Evolutionary conservation across 2,888 invertebrate species (phyloP).

Genomic region (Parasteatoda lunata): DNA sequence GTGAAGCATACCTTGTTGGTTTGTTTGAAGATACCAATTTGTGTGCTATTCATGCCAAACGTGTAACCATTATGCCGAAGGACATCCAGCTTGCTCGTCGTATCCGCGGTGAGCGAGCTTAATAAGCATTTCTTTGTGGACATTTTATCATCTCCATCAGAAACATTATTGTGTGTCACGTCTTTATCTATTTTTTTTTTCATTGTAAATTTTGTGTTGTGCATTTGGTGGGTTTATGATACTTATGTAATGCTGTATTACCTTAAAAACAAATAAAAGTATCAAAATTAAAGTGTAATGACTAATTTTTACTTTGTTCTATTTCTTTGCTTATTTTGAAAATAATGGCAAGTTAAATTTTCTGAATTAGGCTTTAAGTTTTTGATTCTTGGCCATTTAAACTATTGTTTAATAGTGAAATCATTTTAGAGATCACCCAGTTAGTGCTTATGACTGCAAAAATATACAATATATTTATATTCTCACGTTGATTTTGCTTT

Average conservation of each 20-base stretch:
- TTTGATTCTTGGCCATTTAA: too few relatives aligned
- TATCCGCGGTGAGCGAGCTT: constrained; percentile 61
- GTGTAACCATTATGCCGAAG: constrained; percentile 64
- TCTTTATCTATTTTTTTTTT: constrained; percentile 22
- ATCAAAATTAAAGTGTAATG: too few relatives aligned
- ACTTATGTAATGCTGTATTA: neutral
- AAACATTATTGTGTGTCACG: constrained; percentile 23
- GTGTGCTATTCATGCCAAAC: constrained; percentile 62
- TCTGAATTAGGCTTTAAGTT: too few relatives aligned
- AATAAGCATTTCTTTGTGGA: constrained; percentile 26
- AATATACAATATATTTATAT: too few relatives aligned
- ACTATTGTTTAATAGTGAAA: too few relatives aligned
- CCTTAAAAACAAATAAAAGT: too few relatives aligned
- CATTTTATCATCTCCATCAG: constrained; percentile 45
- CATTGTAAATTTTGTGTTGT: constrained; percentile 54
- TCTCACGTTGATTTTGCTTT: too few relatives aligned
- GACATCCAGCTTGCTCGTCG: constrained; percentile 63
- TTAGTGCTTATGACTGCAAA: too few relatives aligned
- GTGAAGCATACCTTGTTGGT: constrained; percentile 58
- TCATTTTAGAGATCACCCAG: too few relatives aligned
- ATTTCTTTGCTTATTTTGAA: too few relatives aligned
- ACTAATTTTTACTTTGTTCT: too few relatives aligned
- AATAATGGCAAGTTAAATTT: too few relatives aligned
- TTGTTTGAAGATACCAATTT: constrained; percentile 64
- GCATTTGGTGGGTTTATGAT: constrained; percentile 16